Conservation (phyloP, 2,797 vertebrate genomes). For the Coendou prehensilis region DNA sequence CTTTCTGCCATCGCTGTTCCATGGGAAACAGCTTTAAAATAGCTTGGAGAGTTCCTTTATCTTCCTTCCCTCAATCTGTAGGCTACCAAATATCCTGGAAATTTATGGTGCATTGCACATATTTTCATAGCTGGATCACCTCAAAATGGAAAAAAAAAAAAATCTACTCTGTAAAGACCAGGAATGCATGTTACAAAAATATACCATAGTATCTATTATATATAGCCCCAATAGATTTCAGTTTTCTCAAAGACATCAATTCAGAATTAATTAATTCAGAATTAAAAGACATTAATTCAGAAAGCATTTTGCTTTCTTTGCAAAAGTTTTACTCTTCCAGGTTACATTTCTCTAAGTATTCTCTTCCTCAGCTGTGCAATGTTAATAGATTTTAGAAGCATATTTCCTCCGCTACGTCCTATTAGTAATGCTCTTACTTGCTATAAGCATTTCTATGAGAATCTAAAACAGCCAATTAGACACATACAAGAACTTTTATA, state of each 20-base stretch:
- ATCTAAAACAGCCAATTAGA: slow-evolving; percentile 16
- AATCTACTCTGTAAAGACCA: neutral
- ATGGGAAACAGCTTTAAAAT: slow-evolving; percentile 71
- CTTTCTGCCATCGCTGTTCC: slow-evolving; percentile 48
- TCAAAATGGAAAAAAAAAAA: slow-evolving; percentile 32
- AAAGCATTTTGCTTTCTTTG: slow-evolving; percentile 53
- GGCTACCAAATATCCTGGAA: slow-evolving; percentile 71
- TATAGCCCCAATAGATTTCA: neutral
- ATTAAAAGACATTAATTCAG: slow-evolving; percentile 54
- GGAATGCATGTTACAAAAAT: slow-evolving; percentile 3
- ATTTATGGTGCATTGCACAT: slow-evolving; percentile 66
- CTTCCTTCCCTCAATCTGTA: slow-evolving; percentile 52
- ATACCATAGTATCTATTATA: neutral
- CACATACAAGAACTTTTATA: neutral
- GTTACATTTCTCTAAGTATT: slow-evolving; percentile 11
- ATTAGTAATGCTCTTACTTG: neutral
- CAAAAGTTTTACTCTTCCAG: neutral
- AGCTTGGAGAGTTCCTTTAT: slow-evolving; percentile 73
- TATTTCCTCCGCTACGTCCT: neutral
- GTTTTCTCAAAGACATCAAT: slow-evolving; percentile 43
- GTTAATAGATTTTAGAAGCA: neutral
- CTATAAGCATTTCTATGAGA: neutral
- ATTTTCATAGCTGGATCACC: slow-evolving; percentile 69
- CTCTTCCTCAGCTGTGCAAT: slow-evolving; percentile 11
- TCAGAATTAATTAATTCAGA: slow-evolving; percentile 27